A percentile compares a stretch with the other conserved stretches of the same genome.
These are phyloP conservation scores for Mastomys coucha DNA, from an alignment of 2,113 vertebrate species.

Conservation along the genomic window DNA sequence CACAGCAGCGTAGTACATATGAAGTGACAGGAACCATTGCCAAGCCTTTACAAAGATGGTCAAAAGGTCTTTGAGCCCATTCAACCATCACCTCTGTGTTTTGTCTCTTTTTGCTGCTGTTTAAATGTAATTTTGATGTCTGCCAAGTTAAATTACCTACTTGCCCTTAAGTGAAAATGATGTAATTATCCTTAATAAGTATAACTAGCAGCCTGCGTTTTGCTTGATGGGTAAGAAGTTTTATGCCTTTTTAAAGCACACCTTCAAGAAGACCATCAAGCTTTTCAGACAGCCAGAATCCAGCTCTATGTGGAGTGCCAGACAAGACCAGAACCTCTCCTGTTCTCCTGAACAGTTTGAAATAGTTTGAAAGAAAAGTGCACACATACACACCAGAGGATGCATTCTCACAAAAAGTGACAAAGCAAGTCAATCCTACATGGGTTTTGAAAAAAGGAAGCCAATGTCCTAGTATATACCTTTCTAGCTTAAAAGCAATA, in stretches of 20 bases:
- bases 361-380: conserved; percentile 3
- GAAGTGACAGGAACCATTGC: conserved; percentile 53
- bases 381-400: neutral
- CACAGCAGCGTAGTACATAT: neutral
- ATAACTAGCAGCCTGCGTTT: conserved; percentile 59
- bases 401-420: conserved; percentile 55
- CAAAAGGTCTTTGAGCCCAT: conserved; percentile 38
- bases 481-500: neutral
- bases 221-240: conserved; percentile 68
- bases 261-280: neutral
- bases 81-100: neutral
- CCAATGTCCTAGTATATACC: neutral
- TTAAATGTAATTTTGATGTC: conserved; percentile 79
- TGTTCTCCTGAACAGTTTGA: conserved; percentile 44
- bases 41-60: conserved; percentile 13
- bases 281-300: conserved; percentile 17
- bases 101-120: conserved; percentile 57
- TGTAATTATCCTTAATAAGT: conserved; percentile 77
- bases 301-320: neutral
- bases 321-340: conserved; percentile 48
- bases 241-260: conserved; percentile 63
- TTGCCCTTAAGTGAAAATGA: conserved; percentile 59
- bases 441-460: conserved; percentile 54
- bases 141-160: conserved; percentile 75
- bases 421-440: conserved; percentile 48